Conservation (phyloP, 2,113 vertebrate species). For the Colinus virginianus region DNA sequence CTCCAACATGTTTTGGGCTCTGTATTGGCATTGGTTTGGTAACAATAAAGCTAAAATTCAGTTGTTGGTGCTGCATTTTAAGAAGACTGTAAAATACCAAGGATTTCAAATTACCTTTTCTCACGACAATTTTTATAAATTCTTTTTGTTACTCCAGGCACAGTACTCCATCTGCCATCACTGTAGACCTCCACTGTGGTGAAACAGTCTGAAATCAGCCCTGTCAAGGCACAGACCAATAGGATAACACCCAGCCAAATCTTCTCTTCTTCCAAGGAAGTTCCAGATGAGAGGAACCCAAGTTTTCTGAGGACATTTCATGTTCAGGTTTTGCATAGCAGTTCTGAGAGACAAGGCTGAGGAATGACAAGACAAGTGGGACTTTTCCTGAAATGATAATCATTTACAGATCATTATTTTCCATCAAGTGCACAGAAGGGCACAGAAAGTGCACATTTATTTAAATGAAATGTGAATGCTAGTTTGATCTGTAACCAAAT, state of each 20-base stretch:
- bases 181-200: not conserved
- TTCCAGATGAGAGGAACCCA: rapidly evolving
- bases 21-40: rapidly evolving
- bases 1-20: not conserved
- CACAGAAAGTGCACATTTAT: too few relatives aligned
- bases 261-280: not conserved
- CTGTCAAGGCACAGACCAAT: not conserved
- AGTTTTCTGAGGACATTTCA: not conserved
- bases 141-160: not conserved
- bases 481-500: not conserved
- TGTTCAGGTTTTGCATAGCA: not conserved
- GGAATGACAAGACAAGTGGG: not conserved
- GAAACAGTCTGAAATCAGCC: not conserved
- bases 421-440: not conserved
- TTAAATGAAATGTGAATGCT: not conserved
- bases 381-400: not conserved
- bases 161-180: too few relatives aligned
- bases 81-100: not conserved
- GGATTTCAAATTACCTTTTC: not conserved
- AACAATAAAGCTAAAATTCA: not conserved
- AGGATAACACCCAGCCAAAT: not conserved
- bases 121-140: not conserved
- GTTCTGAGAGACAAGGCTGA: not conserved
- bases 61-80: not conserved
- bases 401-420: not conserved